These are phyloP conservation scores for Pyrocoelia pectoralis DNA, from an alignment of 2,888 invertebrate species.

Conservation along the genomic window DNA sequence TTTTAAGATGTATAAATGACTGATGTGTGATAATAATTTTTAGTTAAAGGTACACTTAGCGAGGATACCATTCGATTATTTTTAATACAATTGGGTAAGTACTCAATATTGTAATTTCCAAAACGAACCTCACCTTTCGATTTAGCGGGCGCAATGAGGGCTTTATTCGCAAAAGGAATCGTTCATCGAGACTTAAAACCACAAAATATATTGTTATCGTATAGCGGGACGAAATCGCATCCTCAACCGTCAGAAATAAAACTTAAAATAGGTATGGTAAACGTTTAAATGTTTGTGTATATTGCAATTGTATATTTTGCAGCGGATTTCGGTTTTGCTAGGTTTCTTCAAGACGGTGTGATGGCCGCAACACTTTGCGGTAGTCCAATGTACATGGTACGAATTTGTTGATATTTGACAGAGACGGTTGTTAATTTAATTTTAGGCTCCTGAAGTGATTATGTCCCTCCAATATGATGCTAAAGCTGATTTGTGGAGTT, in stretches of 20 bases:
- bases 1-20: too few relatives aligned
- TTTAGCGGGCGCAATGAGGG: conserved; percentile 95
- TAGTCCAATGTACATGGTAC: conserved; percentile 99
- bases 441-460: conserved; percentile 96
- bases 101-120: neutral
- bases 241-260: conserved; percentile 85
- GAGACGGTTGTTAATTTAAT: neutral
- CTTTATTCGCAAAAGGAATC: conserved; percentile 96
- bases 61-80: conserved; percentile 97
- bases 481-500: conserved; percentile 98
- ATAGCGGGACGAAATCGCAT: conserved; percentile 72
- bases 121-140: neutral
- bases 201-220: conserved; percentile 96
- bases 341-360: conserved; percentile 97
- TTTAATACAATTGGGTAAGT: conserved; percentile 87
- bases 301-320: conserved; percentile 45
- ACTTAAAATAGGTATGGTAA: conserved; percentile 86
- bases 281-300: conserved; percentile 3
- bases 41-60: conserved; percentile 91
- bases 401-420: too few relatives aligned
- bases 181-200: conserved; percentile 99
- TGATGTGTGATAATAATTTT: too few relatives aligned
- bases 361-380: conserved; percentile 99
- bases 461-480: conserved; percentile 99
- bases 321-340: conserved; percentile 99